These are phyloP conservation scores for Minunthozetes semirufus DNA, from an alignment of 2,888 invertebrate genomes.

Conservation along the genomic window DNA sequence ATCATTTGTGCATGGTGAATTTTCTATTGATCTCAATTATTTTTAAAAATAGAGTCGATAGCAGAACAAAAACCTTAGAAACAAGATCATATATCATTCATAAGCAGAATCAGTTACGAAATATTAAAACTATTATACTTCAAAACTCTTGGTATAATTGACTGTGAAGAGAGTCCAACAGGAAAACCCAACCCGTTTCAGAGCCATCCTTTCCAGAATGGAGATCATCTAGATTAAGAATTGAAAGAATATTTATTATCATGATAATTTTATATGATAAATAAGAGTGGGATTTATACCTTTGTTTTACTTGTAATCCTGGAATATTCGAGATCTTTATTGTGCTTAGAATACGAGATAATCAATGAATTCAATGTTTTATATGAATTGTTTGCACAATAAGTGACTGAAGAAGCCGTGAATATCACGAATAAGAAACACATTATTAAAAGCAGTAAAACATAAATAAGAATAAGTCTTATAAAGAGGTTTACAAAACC, in stretches of 20 bases:
- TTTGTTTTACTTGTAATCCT: too few species aligned
- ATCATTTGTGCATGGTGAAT: too few species aligned
- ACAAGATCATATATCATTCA: too few species aligned
- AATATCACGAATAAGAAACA: neutral
- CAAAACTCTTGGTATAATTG: neutral
- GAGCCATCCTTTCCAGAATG: neutral
- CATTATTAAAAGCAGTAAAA: neutral
- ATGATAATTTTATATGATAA: too few species aligned
- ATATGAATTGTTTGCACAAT: neutral
- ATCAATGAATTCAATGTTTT: slow-evolving; percentile 9
- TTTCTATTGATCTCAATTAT: too few species aligned
- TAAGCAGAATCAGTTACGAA: too few species aligned
- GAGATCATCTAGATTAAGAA: neutral
- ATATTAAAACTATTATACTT: too few species aligned
- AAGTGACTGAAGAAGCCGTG: too few species aligned
- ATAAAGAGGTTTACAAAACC: neutral
- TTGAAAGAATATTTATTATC: neutral
- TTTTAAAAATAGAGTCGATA: too few species aligned
- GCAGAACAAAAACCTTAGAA: too few species aligned
- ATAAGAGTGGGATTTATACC: too few species aligned
- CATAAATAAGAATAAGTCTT: neutral
- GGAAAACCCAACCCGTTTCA: neutral
- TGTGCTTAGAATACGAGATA: neutral
- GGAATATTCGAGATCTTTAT: neutral
- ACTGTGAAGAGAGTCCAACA: neutral